A percentile compares a stretch with the other conserved stretches of the same genome.
Conservation (phyloP, 2,113 vertebrate species). For the Butastur rufipennis region DNA sequence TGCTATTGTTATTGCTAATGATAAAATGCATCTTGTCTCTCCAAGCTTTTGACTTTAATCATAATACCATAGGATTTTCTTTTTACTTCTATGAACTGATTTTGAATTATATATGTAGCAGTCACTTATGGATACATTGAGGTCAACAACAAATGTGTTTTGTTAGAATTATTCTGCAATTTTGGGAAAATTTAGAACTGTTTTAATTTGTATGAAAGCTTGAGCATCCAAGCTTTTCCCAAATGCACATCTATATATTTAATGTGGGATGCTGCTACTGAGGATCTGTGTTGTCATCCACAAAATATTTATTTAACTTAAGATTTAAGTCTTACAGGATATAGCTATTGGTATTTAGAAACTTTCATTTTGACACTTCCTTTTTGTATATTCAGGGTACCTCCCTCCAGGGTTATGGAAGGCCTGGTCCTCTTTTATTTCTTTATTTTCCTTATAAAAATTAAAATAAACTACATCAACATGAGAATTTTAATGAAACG, state of each 20-base stretch:
- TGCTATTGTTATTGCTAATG: background rate
- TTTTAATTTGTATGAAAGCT: background rate
- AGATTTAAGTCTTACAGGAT: background rate
- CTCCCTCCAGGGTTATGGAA: background rate
- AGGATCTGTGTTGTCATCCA: background rate
- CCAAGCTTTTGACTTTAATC: background rate
- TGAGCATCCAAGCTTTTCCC: background rate
- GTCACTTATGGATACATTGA: background rate
- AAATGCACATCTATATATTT: background rate
- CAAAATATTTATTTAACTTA: background rate
- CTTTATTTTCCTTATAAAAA: background rate
- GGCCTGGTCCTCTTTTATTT: background rate
- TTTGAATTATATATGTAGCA: background rate
- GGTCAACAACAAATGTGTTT: background rate
- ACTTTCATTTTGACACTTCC: background rate
- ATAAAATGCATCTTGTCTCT: background rate
- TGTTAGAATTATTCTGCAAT: background rate
- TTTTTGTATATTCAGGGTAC: background rate
- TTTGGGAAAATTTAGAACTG: background rate
- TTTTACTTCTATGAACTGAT: background rate
- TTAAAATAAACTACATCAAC: no score
- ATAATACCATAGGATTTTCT: background rate
- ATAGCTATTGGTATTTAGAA: background rate
- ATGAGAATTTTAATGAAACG: no score
- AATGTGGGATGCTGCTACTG: background rate